Evolutionary conservation across 2,888 invertebrate genomes (phyloP), one percentile per base, ranked within the genome.

Genomic region (Crocallis elinguaria): DNA sequence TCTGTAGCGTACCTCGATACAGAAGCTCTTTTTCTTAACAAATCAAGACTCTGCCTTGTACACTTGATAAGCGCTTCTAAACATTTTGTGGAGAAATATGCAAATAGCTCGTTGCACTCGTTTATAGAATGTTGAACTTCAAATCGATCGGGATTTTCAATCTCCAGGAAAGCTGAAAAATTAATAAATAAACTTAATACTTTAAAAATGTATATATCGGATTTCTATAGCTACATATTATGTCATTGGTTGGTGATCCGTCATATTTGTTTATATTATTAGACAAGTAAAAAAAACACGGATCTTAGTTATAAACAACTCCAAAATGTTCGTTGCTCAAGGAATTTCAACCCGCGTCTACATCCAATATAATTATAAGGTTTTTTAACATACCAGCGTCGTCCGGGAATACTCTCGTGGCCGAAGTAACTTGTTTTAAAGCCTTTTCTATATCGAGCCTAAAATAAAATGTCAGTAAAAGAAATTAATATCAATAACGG

Each of bases 21-120:
- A 5, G 90, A 90, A 42, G 91, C 90, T 63, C 95, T 86, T 66
- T 93, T 93, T 57, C 95, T 94, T 23, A 97, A 83, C 53, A 93
- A 79, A 71, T 97, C 96, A 53, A 97, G 85, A 9, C 96, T 96
- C 35, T 89, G 86, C 73, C 94, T 94, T 0, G 96, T 96, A 46
- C 94, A 93, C 69, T 94, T 95, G 8, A 96, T 95, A 13, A 97
- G 86, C 2, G 96, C 86, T 56, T 96, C 95, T 23, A 95, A 86
- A 57, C 96, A 93, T 82, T 94, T 95, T 43, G 94, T 94, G 64
- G 96, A 96, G 71, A 96, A 97, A 76, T 94, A 95, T 0, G 95
- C 94, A 76, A 96, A 97, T 39, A 97, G 86, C 74, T 97, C 96
- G 76, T 96, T 95, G 69, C 96, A 96, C 73, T 96, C 96, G 42